Conservation (phyloP, 2,888 invertebrate genomes). For the Protonemura montana region DNA sequence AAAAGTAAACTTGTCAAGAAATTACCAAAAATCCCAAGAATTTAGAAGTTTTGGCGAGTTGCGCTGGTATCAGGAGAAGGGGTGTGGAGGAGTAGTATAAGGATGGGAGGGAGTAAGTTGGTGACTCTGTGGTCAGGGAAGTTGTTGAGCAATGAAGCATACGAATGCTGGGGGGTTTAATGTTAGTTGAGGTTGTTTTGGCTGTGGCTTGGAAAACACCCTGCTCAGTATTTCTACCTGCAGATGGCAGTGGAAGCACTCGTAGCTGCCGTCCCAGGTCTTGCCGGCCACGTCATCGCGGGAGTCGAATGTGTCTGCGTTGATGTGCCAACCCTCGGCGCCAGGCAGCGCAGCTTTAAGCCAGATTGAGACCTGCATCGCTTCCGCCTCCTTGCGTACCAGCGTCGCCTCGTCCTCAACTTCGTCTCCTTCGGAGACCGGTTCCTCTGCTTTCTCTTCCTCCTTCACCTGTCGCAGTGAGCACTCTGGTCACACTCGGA, state of each 20-base stretch:
- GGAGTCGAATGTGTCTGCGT: not conserved
- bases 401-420: not conserved
- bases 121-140: too few relatives aligned
- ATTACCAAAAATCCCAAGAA: too few relatives aligned
- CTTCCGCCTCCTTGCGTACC: not conserved
- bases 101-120: too few relatives aligned
- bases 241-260: slow-evolving; percentile 87
- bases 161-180: too few relatives aligned
- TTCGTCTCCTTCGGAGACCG: not conserved
- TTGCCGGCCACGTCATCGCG: not conserved
- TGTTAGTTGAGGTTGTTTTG: too few relatives aligned
- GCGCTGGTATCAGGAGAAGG: too few relatives aligned
- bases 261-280: slow-evolving; percentile 61
- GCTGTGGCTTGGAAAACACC: too few relatives aligned
- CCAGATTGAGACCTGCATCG: not conserved
- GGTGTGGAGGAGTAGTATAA: too few relatives aligned
- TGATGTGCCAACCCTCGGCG: not conserved
- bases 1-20: too few relatives aligned
- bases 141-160: too few relatives aligned
- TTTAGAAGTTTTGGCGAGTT: too few relatives aligned
- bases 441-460: not conserved
- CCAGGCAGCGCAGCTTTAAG: not conserved
- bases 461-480: not conserved
- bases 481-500: not conserved
- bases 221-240: slow-evolving; percentile 51